These are phyloP conservation scores for Potorous gilbertii DNA, from an alignment of 2,797 vertebrate genomes.

Conservation along the genomic window DNA sequence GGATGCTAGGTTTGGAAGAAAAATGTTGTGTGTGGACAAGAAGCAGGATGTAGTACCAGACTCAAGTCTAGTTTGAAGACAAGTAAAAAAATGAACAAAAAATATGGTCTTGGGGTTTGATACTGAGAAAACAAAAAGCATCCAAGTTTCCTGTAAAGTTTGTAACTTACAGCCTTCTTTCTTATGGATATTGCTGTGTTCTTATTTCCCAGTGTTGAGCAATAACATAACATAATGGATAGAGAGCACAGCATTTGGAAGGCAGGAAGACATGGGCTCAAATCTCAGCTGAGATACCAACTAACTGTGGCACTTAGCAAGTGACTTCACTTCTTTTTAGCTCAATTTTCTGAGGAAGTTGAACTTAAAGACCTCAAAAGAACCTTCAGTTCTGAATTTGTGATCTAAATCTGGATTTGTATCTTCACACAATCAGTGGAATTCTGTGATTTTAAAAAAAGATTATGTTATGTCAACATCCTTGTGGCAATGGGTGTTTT, in stretches of 20 bases:
- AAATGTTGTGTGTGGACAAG: not conserved
- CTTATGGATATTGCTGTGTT: not conserved
- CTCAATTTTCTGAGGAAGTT: not conserved
- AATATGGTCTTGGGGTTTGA: not conserved
- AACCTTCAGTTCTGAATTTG: not conserved
- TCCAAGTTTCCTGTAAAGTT: not conserved
- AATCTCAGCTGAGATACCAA: not conserved
- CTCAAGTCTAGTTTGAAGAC: not conserved
- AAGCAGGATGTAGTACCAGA: not conserved
- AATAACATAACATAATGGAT: not conserved
- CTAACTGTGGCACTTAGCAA: not conserved
- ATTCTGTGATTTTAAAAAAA: not conserved
- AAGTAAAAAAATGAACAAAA: not conserved
- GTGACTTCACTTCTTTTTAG: not conserved
- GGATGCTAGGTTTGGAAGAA: not conserved
- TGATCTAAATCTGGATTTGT: conserved; percentile 17
- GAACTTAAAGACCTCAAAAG: not conserved
- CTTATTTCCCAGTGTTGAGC: not conserved
- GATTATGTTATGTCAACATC: not conserved
- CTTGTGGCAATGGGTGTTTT: not conserved
- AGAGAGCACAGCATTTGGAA: not conserved
- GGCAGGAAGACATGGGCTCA: not conserved
- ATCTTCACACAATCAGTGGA: conserved; percentile 8
- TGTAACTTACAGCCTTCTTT: not conserved
- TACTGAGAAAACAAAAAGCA: not conserved